Evolutionary conservation across 1,140 invertebrate species (phyloP).

Genomic region (Drosophila arizonae): DNA sequence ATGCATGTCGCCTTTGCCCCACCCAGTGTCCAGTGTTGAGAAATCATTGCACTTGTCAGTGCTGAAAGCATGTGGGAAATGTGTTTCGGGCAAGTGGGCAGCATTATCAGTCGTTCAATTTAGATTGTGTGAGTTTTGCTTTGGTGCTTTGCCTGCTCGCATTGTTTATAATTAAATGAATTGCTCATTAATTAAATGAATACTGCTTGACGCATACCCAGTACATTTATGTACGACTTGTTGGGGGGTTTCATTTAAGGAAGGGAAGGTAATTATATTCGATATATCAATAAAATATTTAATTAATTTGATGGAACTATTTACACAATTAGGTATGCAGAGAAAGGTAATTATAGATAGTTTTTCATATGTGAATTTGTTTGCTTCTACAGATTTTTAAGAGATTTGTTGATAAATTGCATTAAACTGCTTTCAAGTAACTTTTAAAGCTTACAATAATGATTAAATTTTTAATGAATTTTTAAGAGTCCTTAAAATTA

Average conservation of each 20-base stretch:
- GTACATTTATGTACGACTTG: background rate
- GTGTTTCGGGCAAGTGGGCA: constrained; percentile 21
- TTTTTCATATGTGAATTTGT: no score
- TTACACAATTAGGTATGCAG: background rate
- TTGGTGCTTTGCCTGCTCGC: constrained; percentile 36
- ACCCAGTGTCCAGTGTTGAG: constrained; percentile 34
- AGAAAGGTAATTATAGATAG: no score
- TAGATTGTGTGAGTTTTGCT: constrained; percentile 50
- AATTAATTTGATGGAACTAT: background rate
- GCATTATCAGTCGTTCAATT: constrained; percentile 55
- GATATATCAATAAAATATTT: background rate
- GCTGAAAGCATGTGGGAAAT: constrained; percentile 30
- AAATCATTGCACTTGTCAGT: constrained; percentile 70
- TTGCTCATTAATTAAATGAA: constrained; percentile 77
- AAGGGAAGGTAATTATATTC: no score
- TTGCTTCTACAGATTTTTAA: no score
- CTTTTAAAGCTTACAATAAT: no score
- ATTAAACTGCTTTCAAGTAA: no score
- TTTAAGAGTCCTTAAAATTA: no score
- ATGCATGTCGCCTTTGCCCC: background rate
- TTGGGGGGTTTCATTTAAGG: background rate
- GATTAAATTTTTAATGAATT: no score
- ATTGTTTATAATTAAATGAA: constrained; percentile 80
- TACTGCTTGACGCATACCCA: constrained; percentile 28
- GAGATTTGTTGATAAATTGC: no score